Evolutionary conservation across 2,113 vertebrate genomes (phyloP).

Genomic region (Narcine bancroftii): DNA sequence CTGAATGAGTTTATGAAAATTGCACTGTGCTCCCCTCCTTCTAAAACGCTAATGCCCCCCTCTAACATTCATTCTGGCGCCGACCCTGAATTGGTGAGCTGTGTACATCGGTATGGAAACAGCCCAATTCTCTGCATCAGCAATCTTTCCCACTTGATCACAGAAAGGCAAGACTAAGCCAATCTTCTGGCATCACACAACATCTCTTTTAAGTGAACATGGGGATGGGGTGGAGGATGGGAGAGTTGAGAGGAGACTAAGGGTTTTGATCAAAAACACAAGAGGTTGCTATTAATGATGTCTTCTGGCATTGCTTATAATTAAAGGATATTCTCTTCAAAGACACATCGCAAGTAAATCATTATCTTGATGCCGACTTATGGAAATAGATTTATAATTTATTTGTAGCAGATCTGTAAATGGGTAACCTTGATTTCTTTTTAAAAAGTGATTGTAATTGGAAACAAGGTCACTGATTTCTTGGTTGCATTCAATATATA

Average conservation of each 20-base stretch:
- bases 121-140: too few relatives aligned
- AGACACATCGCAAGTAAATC: neutral
- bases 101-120: too few relatives aligned
- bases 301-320: neutral
- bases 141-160: too few relatives aligned
- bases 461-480: neutral
- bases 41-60: too few relatives aligned
- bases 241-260: neutral
- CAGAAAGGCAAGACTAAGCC: neutral
- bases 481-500: neutral
- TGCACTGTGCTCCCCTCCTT: too few relatives aligned
- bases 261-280: neutral
- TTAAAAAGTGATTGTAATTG: neutral
- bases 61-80: too few relatives aligned
- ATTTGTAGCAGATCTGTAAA: neutral
- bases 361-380: neutral
- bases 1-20: too few relatives aligned
- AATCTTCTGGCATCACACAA: neutral
- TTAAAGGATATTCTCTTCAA: neutral
- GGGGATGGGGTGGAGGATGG: neutral
- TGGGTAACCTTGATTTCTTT: neutral
- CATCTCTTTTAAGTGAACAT: neutral
- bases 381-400: neutral
- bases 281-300: neutral
- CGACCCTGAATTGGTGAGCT: too few relatives aligned